Evolutionary conservation across 2,113 vertebrate genomes (phyloP).

Genomic region (Leptodactylus fuscus): DNA sequence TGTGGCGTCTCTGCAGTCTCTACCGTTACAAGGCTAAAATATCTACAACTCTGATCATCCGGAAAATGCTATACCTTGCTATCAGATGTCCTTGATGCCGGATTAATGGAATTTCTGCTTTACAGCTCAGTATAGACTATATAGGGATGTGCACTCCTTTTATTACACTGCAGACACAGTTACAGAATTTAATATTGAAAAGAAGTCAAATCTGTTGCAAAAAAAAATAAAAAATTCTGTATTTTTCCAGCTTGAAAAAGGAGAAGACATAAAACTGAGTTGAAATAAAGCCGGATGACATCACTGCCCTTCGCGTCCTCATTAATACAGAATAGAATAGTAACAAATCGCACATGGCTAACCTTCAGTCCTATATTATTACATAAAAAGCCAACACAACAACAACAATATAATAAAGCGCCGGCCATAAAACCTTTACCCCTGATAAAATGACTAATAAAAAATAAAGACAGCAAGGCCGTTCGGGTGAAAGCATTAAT

Average conservation of each 20-base stretch:
- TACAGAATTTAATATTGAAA: no score
- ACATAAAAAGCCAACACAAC: not conserved
- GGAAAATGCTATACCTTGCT: no score
- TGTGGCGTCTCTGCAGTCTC: no score
- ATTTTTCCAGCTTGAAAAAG: not conserved
- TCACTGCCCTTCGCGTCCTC: not conserved
- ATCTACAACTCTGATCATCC: no score
- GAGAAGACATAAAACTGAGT: not conserved
- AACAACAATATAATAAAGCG: not conserved
- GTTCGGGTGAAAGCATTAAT: slow-evolving; percentile 67
- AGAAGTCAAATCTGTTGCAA: no score
- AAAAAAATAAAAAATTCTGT: not conserved
- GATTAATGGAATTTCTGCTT: no score
- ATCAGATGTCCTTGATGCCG: not conserved
- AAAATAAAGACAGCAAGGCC: slow-evolving; percentile 62
- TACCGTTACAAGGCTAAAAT: no score
- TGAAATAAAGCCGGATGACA: not conserved
- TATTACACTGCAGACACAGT: not conserved
- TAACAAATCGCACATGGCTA: not conserved
- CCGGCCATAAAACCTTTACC: not conserved
- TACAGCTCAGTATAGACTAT: not conserved
- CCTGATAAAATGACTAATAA: not conserved
- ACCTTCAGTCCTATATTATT: slow-evolving; percentile 8
- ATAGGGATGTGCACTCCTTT: not conserved
- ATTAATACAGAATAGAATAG: not conserved